Evolutionary conservation across 2,888 invertebrate species (phyloP).

Genomic region (Dichetophora obliterata): DNA sequence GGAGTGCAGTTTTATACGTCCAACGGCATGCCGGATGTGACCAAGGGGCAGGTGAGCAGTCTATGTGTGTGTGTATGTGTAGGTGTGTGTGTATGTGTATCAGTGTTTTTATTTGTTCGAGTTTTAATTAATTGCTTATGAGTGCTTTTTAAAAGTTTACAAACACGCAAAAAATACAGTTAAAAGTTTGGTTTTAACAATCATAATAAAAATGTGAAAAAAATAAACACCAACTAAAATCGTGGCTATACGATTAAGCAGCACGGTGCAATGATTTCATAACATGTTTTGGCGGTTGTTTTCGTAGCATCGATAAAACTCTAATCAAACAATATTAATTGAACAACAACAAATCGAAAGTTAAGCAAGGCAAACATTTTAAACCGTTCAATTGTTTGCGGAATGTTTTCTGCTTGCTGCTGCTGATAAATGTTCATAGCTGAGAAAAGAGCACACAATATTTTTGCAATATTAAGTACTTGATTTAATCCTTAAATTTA

Average conservation of each 20-base stretch:
- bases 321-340: slow-evolving; percentile 25
- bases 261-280: no score
- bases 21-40: slow-evolving; percentile 78
- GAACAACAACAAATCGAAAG: slow-evolving; percentile 16
- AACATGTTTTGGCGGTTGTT: slow-evolving; percentile 25
- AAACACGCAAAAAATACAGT: background rate
- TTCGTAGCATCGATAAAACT: background rate
- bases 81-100: background rate
- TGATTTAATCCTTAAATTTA: no score
- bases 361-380: slow-evolving; percentile 1
- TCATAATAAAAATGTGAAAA: no score
- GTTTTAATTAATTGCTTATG: slow-evolving; percentile 32
- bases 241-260: no score
- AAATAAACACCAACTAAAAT: no score
- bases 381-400: background rate
- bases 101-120: background rate
- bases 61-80: background rate
- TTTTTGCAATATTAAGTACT: no score
- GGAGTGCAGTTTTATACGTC: slow-evolving; percentile 93
- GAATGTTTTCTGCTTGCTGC: background rate
- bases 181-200: background rate
- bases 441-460: background rate
- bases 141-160: slow-evolving; percentile 26
- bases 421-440: background rate
- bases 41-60: slow-evolving; percentile 65